Conservation (phyloP, 2,797 vertebrate species). For the Gymnothorax javanicus region DNA sequence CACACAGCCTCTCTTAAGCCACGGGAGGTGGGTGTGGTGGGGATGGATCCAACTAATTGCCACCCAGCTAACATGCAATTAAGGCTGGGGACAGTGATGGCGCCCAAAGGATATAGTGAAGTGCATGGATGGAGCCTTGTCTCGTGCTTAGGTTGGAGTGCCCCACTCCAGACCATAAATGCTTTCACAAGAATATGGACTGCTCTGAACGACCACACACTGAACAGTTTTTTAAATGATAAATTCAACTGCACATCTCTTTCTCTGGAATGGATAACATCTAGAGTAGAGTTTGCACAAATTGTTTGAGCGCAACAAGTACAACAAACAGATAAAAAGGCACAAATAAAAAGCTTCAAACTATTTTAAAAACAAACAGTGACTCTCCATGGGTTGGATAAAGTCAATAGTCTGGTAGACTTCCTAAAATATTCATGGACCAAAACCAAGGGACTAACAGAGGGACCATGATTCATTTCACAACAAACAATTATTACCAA, state of each 20-base stretch:
- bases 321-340: not conserved
- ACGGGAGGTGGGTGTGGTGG: conserved; percentile 29
- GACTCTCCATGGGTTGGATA: not conserved
- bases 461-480: not conserved
- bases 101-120: not conserved
- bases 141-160: conserved; percentile 52
- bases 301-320: not conserved
- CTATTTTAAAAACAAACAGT: not conserved
- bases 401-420: not conserved
- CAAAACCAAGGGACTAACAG: not conserved
- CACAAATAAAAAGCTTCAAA: not conserved
- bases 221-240: not conserved
- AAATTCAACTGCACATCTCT: not conserved
- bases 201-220: not conserved
- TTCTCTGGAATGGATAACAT: not conserved
- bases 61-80: conserved; percentile 60
- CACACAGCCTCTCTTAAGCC: conserved; percentile 63
- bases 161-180: not conserved
- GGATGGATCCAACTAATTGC: conserved; percentile 5
- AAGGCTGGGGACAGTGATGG: conserved; percentile 47
- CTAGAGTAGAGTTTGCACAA: not conserved
- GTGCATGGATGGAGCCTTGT: conserved; percentile 50
- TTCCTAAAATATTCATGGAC: not conserved
- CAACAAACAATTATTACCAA: not conserved
- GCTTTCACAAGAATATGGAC: not conserved